phyloP scores from a whole-genome alignment of 2,797 vertebrate species.

The Hypotaenidia okinawae region DNA sequence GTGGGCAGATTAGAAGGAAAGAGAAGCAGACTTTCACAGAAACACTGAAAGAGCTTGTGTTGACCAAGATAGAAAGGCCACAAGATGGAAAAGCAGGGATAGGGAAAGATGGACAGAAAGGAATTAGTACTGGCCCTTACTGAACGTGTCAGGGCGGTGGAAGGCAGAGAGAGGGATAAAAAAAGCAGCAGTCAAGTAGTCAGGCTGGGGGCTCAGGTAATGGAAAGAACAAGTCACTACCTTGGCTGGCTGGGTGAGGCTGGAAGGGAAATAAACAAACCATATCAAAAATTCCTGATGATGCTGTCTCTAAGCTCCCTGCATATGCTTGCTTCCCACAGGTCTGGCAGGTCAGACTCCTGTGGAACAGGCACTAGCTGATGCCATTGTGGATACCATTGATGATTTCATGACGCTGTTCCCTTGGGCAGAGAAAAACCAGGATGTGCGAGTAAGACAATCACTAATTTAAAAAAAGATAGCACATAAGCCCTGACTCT shows the following conservation, averaged over 20 bases:
- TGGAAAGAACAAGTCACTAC: not conserved
- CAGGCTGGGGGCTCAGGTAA: not conserved
- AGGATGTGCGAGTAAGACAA: conserved; percentile 72
- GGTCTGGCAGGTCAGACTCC: conserved; percentile 78
- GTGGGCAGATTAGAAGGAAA: not conserved
- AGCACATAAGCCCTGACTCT: not conserved
- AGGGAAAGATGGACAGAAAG: not conserved
- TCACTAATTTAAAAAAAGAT: not conserved
- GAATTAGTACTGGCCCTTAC: not conserved
- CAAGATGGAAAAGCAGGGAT: not conserved
- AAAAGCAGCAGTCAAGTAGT: not conserved
- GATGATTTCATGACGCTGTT: conserved; percentile 80
- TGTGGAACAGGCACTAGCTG: conserved; percentile 76
- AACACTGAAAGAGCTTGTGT: not conserved
- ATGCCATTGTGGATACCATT: conserved; percentile 79
- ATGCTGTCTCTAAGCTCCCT: not conserved
- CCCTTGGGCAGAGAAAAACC: conserved; percentile 79
- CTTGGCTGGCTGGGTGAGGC: not conserved
- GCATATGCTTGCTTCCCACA: conserved; percentile 5
- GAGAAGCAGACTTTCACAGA: not conserved
- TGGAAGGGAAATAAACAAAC: not conserved
- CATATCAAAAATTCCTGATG: not conserved
- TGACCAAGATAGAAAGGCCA: not conserved
- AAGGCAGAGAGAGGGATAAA: not conserved
- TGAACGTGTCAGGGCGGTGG: accelerated